Conservation (phyloP, 1,140 invertebrate genomes). For the Caenorhabditis brenneri region DNA sequence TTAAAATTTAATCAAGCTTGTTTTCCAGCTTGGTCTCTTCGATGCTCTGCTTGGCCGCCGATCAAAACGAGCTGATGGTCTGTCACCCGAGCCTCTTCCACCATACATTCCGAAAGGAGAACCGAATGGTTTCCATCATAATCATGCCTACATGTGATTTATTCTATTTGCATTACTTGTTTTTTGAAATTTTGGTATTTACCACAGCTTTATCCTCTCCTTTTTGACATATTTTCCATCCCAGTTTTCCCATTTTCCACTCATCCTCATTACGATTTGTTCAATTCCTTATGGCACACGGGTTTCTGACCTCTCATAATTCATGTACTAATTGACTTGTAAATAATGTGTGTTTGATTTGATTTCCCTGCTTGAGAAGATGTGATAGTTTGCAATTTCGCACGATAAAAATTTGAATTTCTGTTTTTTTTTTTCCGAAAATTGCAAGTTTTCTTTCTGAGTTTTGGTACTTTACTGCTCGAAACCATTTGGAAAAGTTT, state of each 20-base stretch:
- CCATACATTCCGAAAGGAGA: slow-evolving; percentile 32
- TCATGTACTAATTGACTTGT: slow-evolving; percentile 17
- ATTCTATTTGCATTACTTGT: not conserved
- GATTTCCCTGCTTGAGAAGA: too few species aligned
- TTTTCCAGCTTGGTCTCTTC: slow-evolving; percentile 2
- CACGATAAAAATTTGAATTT: too few species aligned
- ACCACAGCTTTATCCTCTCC: not conserved
- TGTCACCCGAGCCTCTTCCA: slow-evolving; percentile 2
- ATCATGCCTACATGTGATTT: slow-evolving; percentile 1
- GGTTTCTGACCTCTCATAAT: not conserved
- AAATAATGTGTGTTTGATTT: not conserved
- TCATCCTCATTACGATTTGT: slow-evolving; percentile 9
- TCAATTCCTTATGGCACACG: not conserved
- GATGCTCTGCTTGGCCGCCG: not conserved
- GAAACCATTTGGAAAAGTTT: too few species aligned
- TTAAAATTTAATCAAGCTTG: not conserved
- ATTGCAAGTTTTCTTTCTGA: too few species aligned
- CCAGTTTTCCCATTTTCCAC: not conserved
- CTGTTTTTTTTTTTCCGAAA: too few species aligned
- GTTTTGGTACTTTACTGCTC: too few species aligned
- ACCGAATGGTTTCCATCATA: slow-evolving; percentile 14
- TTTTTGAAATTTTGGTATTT: not conserved
- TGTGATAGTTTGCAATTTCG: too few species aligned
- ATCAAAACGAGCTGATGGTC: not conserved
- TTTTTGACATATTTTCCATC: not conserved